Evolutionary conservation across 1,140 invertebrate species (phyloP), one percentile per base, ranked within the genome.

Genomic region (Globodera rostochiensis): DNA sequence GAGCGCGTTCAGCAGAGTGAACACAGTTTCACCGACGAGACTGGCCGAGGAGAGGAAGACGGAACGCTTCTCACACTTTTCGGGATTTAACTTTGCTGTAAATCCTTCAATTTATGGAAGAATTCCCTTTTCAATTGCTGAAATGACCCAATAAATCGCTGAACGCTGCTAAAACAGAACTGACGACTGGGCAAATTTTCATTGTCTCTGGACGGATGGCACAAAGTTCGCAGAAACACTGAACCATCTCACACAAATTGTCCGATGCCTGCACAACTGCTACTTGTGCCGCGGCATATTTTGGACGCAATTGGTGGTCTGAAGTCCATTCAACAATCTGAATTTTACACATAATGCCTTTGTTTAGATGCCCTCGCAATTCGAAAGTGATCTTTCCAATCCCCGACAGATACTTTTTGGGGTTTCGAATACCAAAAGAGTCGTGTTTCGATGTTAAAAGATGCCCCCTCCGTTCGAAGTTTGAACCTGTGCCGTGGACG

Each of bases 31-130:
- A 21, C 81, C 81, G 9, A 82, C 19, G 47, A 73, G 1, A 80
- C 80, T 82, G n/a, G 81, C 81, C 11, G 79, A 50, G 6, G 80
- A 82, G n/a, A 82, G 78, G 25, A 81, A 79, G 21, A 19, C 45
- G 7, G 81, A 79, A 13, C 81, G 79, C 15, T 82, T 82, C 60
- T 69, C 78, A 46, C 50, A 21, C 47, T 60, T 49, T 19, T 81
- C 77, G 46, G 73, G 78, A 11, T 82, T 25, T 47, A 78, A 11
- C 13, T 78, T 82, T 15, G 45, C 79, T 50, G 21, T 19, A 82
- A 73, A 15, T 76, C 2, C 4, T 50, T 46, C 25, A 53, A 71
- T 8, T 73, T 25, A 80, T 70, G n/a, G 21, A 13, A 81, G 49
- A 82, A 70, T 73, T 81, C 45, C 25, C 19, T 25, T 60, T 82